phyloP scores from a whole-genome alignment of 2,797 vertebrate species.

The Microchirus variegatus region DNA sequence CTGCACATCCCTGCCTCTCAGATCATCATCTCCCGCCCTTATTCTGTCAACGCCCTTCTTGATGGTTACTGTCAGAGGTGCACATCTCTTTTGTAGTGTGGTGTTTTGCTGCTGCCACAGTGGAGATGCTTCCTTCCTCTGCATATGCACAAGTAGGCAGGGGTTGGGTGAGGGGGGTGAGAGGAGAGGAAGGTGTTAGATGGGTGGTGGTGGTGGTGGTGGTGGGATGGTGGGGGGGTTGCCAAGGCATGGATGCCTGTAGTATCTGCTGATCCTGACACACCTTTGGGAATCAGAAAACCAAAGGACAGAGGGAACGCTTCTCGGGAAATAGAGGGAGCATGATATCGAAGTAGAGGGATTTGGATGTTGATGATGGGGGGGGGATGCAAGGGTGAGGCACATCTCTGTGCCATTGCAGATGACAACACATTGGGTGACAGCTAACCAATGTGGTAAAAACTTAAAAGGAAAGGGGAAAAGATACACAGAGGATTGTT shows the following conservation, averaged over 20 bases:
- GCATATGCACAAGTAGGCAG: slow-evolving; percentile 84
- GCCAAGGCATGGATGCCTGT: slow-evolving; percentile 49
- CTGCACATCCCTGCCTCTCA: slow-evolving; percentile 80
- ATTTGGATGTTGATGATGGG: slow-evolving; percentile 37
- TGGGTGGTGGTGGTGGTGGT: slow-evolving; percentile 15
- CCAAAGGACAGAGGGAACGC: slow-evolving; percentile 63
- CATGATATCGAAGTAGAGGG: slow-evolving; percentile 40
- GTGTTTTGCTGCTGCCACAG: slow-evolving; percentile 76
- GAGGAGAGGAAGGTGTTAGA: slow-evolving; percentile 10
- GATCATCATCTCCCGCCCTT: slow-evolving; percentile 86
- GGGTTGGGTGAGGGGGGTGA: slow-evolving; percentile 38
- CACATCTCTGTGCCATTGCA: slow-evolving; percentile 53
- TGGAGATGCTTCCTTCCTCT: slow-evolving; percentile 79
- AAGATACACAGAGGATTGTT: slow-evolving; percentile 1
- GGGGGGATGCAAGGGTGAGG: slow-evolving; percentile 37
- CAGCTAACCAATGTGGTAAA: slow-evolving; percentile 34
- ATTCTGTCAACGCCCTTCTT: slow-evolving; percentile 87
- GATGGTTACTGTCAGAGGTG: slow-evolving; percentile 85
- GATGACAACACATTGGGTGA: slow-evolving; percentile 39
- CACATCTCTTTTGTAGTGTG: slow-evolving; percentile 81
- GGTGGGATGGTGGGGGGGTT: slow-evolving; percentile 9
- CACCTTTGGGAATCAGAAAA: slow-evolving; percentile 74
- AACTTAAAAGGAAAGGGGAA: slow-evolving; percentile 22
- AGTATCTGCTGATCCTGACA: slow-evolving; percentile 70
- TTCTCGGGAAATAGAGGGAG: slow-evolving; percentile 42